A percentile compares a stretch with the other conserved stretches of the same genome.
These are phyloP conservation scores for Telmatochromis sp. DNA, from an alignment of 2,113 vertebrate genomes.

Conservation along the genomic window DNA sequence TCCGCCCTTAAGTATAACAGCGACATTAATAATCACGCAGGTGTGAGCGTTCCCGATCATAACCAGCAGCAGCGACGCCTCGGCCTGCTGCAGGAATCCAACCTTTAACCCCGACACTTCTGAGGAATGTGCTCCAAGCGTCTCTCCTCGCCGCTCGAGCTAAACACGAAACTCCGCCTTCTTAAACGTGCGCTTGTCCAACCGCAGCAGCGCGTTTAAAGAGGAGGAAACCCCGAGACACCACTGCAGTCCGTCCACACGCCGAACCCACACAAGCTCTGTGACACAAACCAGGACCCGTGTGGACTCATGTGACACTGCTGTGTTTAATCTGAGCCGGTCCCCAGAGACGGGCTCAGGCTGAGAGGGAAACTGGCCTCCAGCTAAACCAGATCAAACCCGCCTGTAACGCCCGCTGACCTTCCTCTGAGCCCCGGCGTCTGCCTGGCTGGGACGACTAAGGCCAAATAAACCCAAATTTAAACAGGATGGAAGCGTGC, in stretches of 20 bases:
- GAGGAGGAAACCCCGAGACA: neutral
- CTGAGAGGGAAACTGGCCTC: neutral
- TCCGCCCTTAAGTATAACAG: neutral
- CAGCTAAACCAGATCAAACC: neutral
- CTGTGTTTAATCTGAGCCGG: neutral
- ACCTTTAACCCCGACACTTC: neutral
- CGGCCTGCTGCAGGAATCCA: neutral
- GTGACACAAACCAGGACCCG: neutral
- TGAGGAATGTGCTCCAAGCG: neutral
- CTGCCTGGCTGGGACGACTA: neutral
- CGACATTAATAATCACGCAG: neutral
- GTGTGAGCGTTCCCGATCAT: rapidly evolving
- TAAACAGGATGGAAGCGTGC: neutral
- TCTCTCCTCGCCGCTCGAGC: neutral
- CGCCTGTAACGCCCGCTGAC: neutral
- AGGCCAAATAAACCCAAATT: neutral
- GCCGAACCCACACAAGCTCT: rapidly evolving
- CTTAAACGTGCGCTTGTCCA: neutral
- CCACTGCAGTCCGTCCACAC: neutral
- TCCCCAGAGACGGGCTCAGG: neutral
- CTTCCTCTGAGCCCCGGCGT: neutral
- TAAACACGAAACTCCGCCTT: neutral
- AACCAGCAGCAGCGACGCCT: neutral
- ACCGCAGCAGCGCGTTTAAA: neutral
- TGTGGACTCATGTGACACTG: neutral